These are phyloP conservation scores for Garra rufa DNA, from an alignment of 2,113 vertebrate genomes.

Conservation along the genomic window DNA sequence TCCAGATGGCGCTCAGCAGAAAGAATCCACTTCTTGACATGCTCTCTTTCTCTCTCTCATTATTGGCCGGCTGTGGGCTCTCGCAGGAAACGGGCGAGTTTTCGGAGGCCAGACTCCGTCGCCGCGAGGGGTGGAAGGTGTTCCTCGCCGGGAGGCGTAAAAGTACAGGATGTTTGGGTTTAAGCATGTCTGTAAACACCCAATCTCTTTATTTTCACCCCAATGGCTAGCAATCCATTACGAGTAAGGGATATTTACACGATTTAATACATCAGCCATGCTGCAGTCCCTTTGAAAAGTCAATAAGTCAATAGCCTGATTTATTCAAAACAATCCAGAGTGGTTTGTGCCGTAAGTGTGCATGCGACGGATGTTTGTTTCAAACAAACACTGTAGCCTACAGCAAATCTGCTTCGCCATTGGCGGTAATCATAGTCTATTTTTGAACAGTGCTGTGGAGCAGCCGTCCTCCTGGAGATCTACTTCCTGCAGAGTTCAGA, in stretches of 20 bases:
- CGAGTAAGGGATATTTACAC: slow-evolving; percentile 13
- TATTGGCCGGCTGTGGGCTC: slow-evolving; percentile 63
- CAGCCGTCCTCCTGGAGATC: slow-evolving; percentile 26
- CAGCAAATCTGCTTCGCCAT: slow-evolving; percentile 15
- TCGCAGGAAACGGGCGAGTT: slow-evolving; percentile 60
- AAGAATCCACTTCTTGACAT: slow-evolving; percentile 76
- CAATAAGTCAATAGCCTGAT: slow-evolving; percentile 10
- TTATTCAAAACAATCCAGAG: slow-evolving; percentile 8
- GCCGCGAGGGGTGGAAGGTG: slow-evolving; percentile 50
- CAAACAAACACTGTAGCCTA: not conserved
- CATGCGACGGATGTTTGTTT: slow-evolving; percentile 17
- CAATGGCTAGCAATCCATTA: too few relatives aligned
- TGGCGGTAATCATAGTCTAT: slow-evolving; percentile 27
- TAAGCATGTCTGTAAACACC: slow-evolving; percentile 12
- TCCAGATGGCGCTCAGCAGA: slow-evolving; percentile 78
- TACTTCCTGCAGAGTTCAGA: slow-evolving; percentile 22
- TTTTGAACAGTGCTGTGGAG: slow-evolving; percentile 22
- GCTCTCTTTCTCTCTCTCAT: slow-evolving; percentile 58
- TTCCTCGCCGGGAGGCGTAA: slow-evolving; percentile 10
- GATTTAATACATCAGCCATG: slow-evolving; percentile 8
- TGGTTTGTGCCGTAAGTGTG: not conserved
- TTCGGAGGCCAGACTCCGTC: slow-evolving; percentile 67
- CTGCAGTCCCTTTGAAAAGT: slow-evolving; percentile 12
- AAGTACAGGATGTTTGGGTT: not conserved
- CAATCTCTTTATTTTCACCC: slow-evolving; percentile 8